phyloP scores from a whole-genome alignment of 2,113 vertebrate genomes.

The Erythrolamprus reginae region DNA sequence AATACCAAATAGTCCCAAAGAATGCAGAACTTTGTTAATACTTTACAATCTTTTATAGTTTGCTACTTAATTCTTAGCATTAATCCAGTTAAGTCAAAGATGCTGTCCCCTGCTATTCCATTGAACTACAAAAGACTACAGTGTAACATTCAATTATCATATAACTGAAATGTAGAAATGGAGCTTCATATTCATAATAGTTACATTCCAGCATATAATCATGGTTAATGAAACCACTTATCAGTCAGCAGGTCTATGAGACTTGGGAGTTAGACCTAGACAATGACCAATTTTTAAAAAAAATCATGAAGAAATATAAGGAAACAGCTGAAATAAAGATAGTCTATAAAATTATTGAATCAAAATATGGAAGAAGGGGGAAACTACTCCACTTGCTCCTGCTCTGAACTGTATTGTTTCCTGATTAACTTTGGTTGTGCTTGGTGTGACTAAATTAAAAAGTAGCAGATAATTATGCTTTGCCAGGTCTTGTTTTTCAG shows the following conservation, averaged over 20 bases:
- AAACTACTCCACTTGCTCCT: not conserved
- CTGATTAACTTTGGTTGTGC: not conserved
- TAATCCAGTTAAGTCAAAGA: not conserved
- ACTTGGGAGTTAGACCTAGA: not conserved
- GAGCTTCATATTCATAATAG: not conserved
- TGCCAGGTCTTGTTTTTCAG: not conserved
- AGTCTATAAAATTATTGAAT: not conserved
- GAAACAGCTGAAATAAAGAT: not conserved
- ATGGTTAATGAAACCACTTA: not conserved
- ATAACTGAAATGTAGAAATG: not conserved
- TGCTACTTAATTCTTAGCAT: constrained; percentile 15
- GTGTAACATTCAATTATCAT: not conserved
- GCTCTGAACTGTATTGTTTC: not conserved
- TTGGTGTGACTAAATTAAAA: not conserved
- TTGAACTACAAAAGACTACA: not conserved
- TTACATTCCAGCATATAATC: not conserved
- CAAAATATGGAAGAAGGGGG: not conserved
- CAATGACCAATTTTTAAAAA: not conserved
- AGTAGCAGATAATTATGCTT: not conserved
- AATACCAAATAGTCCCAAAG: not conserved
- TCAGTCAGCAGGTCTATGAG: not conserved
- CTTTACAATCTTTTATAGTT: not conserved
- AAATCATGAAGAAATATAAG: not conserved
- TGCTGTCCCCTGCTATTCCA: not conserved
- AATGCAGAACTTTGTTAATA: constrained; percentile 29